These are phyloP conservation scores for Denticeps clupeoides DNA, from an alignment of 2,797 vertebrate genomes.

Conservation along the genomic window DNA sequence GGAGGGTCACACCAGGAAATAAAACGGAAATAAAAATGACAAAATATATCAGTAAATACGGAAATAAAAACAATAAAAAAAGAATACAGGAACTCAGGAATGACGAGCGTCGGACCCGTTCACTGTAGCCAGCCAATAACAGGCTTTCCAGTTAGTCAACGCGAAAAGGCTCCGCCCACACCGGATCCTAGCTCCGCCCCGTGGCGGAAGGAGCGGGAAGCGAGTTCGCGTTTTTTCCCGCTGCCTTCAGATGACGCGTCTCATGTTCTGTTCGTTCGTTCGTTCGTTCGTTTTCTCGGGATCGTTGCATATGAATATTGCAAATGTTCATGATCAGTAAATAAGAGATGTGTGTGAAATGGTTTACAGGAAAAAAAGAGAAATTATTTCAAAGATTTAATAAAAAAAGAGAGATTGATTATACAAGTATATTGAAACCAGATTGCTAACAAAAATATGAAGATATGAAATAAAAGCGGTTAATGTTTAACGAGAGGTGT, in stretches of 20 bases:
- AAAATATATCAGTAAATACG: no score
- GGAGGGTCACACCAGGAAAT: no score
- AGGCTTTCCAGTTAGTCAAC: no score
- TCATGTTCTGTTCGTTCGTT: conserved; percentile 53
- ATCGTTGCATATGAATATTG: conserved; percentile 51
- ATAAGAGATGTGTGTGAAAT: conserved; percentile 51
- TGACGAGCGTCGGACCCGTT: no score
- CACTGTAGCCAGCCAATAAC: no score
- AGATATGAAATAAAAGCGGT: conserved; percentile 84
- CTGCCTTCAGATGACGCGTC: conserved; percentile 69
- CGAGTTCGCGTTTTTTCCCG: conserved; percentile 62
- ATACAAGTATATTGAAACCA: conserved; percentile 44
- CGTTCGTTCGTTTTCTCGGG: conserved; percentile 52
- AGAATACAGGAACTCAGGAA: no score
- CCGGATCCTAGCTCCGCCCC: no score
- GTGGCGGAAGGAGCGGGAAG: no score
- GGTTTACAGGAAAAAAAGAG: conserved; percentile 74
- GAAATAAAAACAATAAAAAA: no score
- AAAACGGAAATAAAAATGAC: no score
- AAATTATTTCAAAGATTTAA: conserved; percentile 58
- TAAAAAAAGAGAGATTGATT: conserved; percentile 43
- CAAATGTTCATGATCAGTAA: conserved; percentile 39
- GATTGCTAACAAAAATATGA: conserved; percentile 74
- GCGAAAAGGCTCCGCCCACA: no score
- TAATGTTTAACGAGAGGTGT: conserved; percentile 81